Evolutionary conservation across 2,797 vertebrate species (phyloP).

Genomic region (Caiman crocodilus): DNA sequence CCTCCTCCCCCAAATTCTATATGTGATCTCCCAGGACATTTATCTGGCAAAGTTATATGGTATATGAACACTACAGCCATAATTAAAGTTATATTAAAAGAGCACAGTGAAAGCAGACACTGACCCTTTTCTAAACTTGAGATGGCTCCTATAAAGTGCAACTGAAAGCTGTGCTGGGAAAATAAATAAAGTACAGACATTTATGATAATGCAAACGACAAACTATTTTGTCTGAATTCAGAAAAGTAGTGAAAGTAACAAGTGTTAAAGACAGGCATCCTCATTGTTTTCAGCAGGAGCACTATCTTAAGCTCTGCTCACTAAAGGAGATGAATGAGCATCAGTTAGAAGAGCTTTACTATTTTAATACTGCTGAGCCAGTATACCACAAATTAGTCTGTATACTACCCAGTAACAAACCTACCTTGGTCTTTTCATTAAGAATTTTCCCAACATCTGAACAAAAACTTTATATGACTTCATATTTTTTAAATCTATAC

Average conservation of each 20-base stretch:
- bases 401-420: background rate
- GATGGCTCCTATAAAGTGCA: conserved; percentile 31
- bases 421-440: conserved; percentile 36
- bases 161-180: conserved; percentile 36
- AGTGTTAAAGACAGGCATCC: background rate
- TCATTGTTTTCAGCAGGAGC: background rate
- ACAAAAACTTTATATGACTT: conserved; percentile 49
- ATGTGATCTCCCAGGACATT: background rate
- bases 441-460: conserved; percentile 18
- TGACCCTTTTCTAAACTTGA: conserved; percentile 44
- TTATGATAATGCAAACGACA: conserved; percentile 1
- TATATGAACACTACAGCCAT: conserved; percentile 33
- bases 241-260: background rate
- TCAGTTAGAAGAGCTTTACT: background rate
- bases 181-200: background rate
- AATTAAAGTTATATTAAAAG: background rate
- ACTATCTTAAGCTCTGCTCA: background rate
- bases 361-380: background rate
- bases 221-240: background rate
- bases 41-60: conserved; percentile 14
- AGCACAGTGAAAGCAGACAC: background rate
- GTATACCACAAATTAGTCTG: background rate
- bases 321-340: background rate
- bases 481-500: conserved; percentile 59
- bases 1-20: conserved; percentile 7